A percentile compares a stretch with the other conserved stretches of the same genome.
Conservation (phyloP, 1,140 invertebrate genomes). For the Drosophila elegans region DNA sequence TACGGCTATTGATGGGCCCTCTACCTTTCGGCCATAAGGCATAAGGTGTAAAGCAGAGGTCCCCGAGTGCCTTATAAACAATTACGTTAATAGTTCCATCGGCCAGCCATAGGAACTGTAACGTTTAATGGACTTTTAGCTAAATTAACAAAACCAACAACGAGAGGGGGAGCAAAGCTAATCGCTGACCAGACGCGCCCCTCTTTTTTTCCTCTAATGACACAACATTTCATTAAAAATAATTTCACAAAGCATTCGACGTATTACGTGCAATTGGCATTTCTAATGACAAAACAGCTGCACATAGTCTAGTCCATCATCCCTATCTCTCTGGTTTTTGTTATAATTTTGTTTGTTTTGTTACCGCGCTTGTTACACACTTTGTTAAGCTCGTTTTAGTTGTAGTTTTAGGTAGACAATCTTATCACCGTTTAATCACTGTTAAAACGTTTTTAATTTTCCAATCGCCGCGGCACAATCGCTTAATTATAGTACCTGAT, state of each 20-base stretch:
- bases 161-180: conserved; percentile 24
- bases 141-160: conserved; percentile 77
- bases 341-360: conserved; percentile 58
- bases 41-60: conserved; percentile 33
- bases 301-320: conserved; percentile 4
- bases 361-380: conserved; percentile 69
- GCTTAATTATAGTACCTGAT: conserved; percentile 75
- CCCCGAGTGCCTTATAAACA: conserved; percentile 51
- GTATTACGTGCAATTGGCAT: conserved; percentile 81
- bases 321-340: neutral
- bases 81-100: conserved; percentile 72
- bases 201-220: conserved; percentile 69
- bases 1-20: conserved; percentile 50
- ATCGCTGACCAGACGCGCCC: conserved; percentile 71
- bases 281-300: conserved; percentile 66
- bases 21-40: conserved; percentile 3
- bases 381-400: conserved; percentile 34
- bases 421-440: conserved; percentile 71
- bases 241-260: conserved; percentile 80
- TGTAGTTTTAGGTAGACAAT: conserved; percentile 12
- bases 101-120: conserved; percentile 66
- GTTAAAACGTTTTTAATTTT: conserved; percentile 79
- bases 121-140: conserved; percentile 79
- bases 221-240: conserved; percentile 83
- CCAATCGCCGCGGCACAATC: conserved; percentile 68